Conservation (phyloP, 2,888 invertebrate species). For the Microctonus aethiopoides region DNA sequence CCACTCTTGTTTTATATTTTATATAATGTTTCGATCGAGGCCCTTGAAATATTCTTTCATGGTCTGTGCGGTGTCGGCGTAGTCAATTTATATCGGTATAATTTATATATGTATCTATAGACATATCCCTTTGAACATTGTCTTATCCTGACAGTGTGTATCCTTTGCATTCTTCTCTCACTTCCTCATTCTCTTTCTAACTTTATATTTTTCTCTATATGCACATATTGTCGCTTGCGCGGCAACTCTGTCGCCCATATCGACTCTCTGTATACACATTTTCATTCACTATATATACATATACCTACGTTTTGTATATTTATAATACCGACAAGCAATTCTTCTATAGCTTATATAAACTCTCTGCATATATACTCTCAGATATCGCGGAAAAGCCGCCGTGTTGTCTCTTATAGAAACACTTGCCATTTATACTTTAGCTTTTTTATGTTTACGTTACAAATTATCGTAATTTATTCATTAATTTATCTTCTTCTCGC, state of each 20-base stretch:
- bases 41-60: background rate
- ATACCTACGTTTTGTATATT: conserved; percentile 21
- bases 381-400: conserved; percentile 38
- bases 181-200: background rate
- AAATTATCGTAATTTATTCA: no score
- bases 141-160: background rate
- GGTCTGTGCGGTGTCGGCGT: background rate
- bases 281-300: conserved; percentile 7
- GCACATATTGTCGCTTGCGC: background rate
- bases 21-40: background rate
- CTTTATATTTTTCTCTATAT: background rate
- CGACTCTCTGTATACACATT: background rate
- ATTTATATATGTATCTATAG: background rate
- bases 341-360: background rate
- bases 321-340: background rate
- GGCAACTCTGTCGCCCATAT: conserved; percentile 10
- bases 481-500: no score
- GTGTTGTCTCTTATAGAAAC: conserved; percentile 42
- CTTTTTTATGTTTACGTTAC: no score
- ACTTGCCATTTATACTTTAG: no score
- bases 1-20: background rate
- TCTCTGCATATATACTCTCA: background rate
- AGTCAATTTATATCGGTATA: background rate
- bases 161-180: background rate
- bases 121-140: conserved; percentile 7